Evolutionary conservation across 2,797 vertebrate genomes (phyloP), one percentile per base, ranked within the genome.

Genomic region (Delichon dasypus): DNA sequence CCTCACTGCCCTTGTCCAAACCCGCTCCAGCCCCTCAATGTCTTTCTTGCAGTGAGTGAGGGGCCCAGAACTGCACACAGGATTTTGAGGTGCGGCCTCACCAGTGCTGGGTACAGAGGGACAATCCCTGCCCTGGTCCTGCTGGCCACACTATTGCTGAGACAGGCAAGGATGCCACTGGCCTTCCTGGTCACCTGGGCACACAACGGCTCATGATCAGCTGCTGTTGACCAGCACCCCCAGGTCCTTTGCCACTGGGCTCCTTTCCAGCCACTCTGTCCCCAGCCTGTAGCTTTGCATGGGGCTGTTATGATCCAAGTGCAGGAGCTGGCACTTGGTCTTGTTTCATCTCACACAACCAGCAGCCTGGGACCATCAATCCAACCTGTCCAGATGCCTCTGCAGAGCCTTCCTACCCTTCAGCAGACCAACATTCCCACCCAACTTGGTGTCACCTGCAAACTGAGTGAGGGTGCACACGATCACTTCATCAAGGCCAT

Each of bases 401-500:
- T 60, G 27, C 2, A 18, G 32, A 65, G 27, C 23, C 36, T 66
- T 87, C 40, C 32, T 26, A 36, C 7, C 16, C 34, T 81, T 15
- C 51, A 65, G 51, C 23, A 38, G 19, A 65, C 16, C 47, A 71
- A 16, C 4, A 16, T 5, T 26, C 40, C 15, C 8, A 8, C 12
- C 45, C 34, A 29, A 0, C 13, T 3, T 26, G 20, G 11, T 42
- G 51, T 22, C 13, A 34, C 19, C 40, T 26, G 9, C 53, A 44
- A 74, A 34, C 8, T 36, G n/a, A 62, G n/a, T 26, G 30, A 47
- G 19, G 12, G 26, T 47, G 26, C 58, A 58, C 1, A 0, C 0
- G 0, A 81, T 22, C 2, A 0, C 7, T 34, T 65, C 0, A 0
- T 25, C 10, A 13, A 48, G 34, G 42, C 13, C 26, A 26, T 0